Base-by-base conservation (phyloP, 2,113 vertebrate species). In the Ibidorhyncha struthersii region DNA sequence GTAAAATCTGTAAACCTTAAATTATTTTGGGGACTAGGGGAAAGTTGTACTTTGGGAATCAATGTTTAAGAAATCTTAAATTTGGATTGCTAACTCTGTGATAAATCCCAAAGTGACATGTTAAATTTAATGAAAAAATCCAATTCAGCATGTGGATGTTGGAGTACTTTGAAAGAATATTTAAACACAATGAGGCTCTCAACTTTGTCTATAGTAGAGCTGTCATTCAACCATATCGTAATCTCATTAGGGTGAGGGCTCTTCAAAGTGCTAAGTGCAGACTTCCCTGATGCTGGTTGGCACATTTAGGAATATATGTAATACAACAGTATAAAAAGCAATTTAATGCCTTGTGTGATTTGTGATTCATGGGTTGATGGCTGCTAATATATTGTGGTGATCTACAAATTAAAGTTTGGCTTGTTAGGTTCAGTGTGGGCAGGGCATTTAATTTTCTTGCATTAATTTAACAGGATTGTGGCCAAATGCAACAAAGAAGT, bases 231-330 rank as follows among this genome's bases (percentile, higher is more conserved):
- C 85, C 59, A 10, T 85, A 66, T 73, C n/a, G 4, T 96, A 85
- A 95, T 92, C 93, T 95, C 86, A 93, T 91, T 89, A 97, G 81
- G 61, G n/a, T 80, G 70, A 85, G 77, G 81, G 61, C 89, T 96
- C 58, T 96, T 79, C 47, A 77, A 96, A 96, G 73, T 91, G 84
- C 85, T 87, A 93, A 96, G 93, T 63, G 70, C 86, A 95, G 95
- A 65, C 81, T 94, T 91, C 81, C 58, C 49, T 93, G 77, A 82
- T 95, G 73, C 71, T 90, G 83, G 27, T 52, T 93, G 86, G 83
- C 74, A 88, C 36, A 70, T 92, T 84, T 73, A 90, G 86, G 81
- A 53, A 95, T 0, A 5, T 76, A 85, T 87, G 94, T 91, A 90
- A 85, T 95, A 61, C 58, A 94, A 40, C 45, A 72, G 70, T 53